Evolutionary conservation across 2,888 invertebrate species (phyloP).

Genomic region (Oxycera nigricornis): DNA sequence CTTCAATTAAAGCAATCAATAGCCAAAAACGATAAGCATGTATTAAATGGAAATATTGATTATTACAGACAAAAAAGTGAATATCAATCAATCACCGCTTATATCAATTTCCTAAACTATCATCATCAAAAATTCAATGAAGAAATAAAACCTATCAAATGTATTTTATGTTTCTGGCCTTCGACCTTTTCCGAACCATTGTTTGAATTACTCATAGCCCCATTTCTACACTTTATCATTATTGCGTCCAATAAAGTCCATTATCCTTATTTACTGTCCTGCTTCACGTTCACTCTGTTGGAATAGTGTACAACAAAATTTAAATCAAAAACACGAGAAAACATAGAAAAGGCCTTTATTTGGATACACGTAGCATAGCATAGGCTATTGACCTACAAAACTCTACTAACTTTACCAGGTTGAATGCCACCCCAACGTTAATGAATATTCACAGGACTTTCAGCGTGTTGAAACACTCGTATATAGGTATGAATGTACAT

Average conservation of each 20-base stretch:
- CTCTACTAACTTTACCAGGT: background rate
- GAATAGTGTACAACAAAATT: background rate
- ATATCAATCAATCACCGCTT: no score
- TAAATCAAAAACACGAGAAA: conserved; percentile 6
- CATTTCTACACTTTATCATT: background rate
- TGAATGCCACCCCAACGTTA: no score
- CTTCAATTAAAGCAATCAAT: no score
- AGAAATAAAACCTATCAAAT: conserved; percentile 5
- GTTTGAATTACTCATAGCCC: background rate
- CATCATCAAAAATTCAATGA: no score
- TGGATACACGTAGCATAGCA: conserved; percentile 4
- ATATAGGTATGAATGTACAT: no score
- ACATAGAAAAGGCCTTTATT: background rate
- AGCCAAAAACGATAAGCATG: no score
- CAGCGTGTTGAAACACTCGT: no score
- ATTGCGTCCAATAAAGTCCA: background rate
- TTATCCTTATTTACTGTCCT: background rate
- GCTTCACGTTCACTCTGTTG: background rate
- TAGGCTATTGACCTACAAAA: conserved; percentile 37
- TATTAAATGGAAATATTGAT: no score
- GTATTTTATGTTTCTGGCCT: background rate
- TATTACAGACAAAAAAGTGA: no score
- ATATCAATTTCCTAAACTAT: no score
- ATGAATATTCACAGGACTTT: no score
- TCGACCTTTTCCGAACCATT: background rate